phyloP scores from a whole-genome alignment of 2,888 invertebrate species.

The Drosophila niveifrons region DNA sequence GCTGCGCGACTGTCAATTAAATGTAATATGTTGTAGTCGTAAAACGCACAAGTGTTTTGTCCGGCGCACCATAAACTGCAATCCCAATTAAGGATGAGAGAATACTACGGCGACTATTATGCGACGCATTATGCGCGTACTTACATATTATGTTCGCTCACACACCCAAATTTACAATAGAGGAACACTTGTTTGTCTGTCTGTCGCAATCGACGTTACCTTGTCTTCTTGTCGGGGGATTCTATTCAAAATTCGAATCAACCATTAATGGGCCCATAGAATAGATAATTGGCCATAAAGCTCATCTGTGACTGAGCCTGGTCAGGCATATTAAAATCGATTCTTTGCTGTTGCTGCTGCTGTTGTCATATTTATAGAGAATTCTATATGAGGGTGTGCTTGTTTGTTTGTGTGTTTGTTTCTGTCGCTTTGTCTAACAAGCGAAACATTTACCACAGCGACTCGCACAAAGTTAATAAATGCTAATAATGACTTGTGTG shows the following conservation, averaged over 20 bases:
- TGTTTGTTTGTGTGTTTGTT: slow-evolving; percentile 4
- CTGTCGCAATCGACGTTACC: slow-evolving; percentile 4
- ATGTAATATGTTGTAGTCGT: slow-evolving; percentile 67
- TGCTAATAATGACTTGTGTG: slow-evolving; percentile 64
- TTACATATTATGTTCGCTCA: slow-evolving; percentile 57
- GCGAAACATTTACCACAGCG: slow-evolving; percentile 52
- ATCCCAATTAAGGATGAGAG: slow-evolving; percentile 54
- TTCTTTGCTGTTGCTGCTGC: slow-evolving; percentile 25
- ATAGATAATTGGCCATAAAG: slow-evolving; percentile 79
- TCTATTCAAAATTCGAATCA: slow-evolving; percentile 65
- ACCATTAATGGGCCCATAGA: slow-evolving; percentile 71
- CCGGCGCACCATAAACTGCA: slow-evolving; percentile 56
- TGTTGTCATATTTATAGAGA: slow-evolving; percentile 41
- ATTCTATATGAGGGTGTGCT: not conserved
- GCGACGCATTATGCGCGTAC: slow-evolving; percentile 27
- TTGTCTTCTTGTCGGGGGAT: slow-evolving; percentile 25
- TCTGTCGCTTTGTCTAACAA: slow-evolving; percentile 56
- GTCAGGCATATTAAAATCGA: slow-evolving; percentile 72
- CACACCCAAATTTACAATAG: slow-evolving; percentile 32
- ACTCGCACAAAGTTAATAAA: slow-evolving; percentile 52
- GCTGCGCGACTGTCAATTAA: slow-evolving; percentile 63
- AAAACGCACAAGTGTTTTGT: slow-evolving; percentile 43
- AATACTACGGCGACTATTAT: slow-evolving; percentile 13
- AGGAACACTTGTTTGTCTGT: slow-evolving; percentile 26
- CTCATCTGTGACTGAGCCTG: slow-evolving; percentile 64